These are phyloP conservation scores for Mamestra configurata DNA, from an alignment of 1,140 invertebrate genomes.

Conservation along the genomic window DNA sequence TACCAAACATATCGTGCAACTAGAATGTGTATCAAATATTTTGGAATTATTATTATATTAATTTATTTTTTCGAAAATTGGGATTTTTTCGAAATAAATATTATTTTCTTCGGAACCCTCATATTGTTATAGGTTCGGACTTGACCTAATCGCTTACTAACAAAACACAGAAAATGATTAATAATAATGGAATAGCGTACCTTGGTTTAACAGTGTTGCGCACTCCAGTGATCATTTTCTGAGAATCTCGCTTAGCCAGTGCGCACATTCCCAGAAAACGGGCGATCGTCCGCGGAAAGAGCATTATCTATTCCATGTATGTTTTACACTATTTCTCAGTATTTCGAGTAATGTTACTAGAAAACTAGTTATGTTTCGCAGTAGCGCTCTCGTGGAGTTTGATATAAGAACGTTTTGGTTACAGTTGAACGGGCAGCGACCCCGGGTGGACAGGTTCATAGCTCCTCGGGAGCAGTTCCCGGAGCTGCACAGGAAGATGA, in stretches of 20 bases:
- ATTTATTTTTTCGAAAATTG: no score
- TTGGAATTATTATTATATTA: not conserved
- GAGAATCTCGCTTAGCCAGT: constrained; percentile 45
- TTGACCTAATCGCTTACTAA: constrained; percentile 44
- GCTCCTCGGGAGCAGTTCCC: constrained; percentile 63
- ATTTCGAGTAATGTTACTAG: constrained; percentile 54
- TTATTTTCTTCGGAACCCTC: not conserved
- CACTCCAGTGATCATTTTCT: constrained; percentile 54
- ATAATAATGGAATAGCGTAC: constrained; percentile 39
- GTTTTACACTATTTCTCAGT: constrained; percentile 46
- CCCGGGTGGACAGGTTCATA: constrained; percentile 75
- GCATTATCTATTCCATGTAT: constrained; percentile 33
- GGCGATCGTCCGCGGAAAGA: constrained; percentile 51
- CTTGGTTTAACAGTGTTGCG: not conserved
- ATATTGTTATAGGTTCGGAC: not conserved
- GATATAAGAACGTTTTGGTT: constrained; percentile 51
- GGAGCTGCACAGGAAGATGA: constrained; percentile 61
- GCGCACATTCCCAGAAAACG: constrained; percentile 54
- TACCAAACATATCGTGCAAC: no score
- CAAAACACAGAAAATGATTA: constrained; percentile 54
- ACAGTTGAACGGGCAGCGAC: constrained; percentile 60
- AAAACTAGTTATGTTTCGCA: constrained; percentile 58
- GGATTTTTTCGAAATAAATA: not conserved
- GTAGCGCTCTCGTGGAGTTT: constrained; percentile 43
- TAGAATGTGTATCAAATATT: no score